phyloP scores from a whole-genome alignment of 2,888 invertebrate species.

The Seladonia tumulorum region DNA sequence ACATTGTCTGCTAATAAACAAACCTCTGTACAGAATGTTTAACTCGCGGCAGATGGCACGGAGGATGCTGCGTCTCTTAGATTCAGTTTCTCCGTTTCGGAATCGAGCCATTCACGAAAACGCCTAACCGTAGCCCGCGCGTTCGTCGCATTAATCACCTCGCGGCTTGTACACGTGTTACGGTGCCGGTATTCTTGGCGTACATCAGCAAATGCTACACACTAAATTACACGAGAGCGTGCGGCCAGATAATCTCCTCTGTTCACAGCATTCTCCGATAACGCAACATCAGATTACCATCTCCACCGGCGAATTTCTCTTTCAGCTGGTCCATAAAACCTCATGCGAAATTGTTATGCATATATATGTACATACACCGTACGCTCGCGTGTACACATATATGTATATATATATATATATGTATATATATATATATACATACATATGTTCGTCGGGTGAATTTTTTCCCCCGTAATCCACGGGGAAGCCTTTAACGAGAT shows the following conservation, averaged over 20 bases:
- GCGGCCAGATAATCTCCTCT: slow-evolving; percentile 49
- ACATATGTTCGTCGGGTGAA: not conserved
- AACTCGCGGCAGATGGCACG: not conserved
- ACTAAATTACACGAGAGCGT: slow-evolving; percentile 49
- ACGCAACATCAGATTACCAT: slow-evolving; percentile 64
- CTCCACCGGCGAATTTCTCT: slow-evolving; percentile 56
- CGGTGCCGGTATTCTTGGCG: slow-evolving; percentile 17
- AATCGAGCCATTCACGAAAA: slow-evolving; percentile 15
- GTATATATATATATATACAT: not conserved
- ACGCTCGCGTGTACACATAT: not conserved
- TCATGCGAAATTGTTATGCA: slow-evolving; percentile 63
- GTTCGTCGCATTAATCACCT: slow-evolving; percentile 45
- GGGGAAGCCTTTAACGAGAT: slow-evolving; percentile 66
- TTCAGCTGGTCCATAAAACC: slow-evolving; percentile 58
- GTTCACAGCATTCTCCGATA: slow-evolving; percentile 60
- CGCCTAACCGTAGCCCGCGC: not conserved
- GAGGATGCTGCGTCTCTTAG: not conserved
- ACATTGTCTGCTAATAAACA: not conserved
- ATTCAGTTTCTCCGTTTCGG: not conserved
- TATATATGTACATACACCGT: slow-evolving; percentile 34
- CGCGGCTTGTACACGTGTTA: slow-evolving; percentile 37
- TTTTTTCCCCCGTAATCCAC: slow-evolving; percentile 30
- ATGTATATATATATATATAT: too few relatives aligned
- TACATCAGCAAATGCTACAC: slow-evolving; percentile 46
- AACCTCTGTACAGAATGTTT: not conserved